These are phyloP conservation scores for Nephotettix cincticeps DNA, from an alignment of 1,140 invertebrate genomes.

Conservation along the genomic window DNA sequence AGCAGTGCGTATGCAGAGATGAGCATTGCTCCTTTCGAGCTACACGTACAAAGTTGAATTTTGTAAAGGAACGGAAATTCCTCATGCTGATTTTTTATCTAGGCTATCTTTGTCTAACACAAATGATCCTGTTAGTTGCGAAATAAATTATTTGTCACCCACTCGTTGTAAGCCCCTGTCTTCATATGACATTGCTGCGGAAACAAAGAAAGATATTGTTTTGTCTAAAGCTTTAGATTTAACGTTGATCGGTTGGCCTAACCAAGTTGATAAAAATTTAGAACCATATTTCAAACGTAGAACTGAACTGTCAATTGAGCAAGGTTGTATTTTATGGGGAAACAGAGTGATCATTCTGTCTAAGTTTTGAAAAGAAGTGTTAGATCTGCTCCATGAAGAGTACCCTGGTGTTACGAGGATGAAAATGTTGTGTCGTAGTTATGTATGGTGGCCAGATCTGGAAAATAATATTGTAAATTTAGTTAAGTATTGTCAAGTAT, in stretches of 20 bases:
- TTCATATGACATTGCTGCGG: no score
- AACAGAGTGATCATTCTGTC: slow-evolving; percentile 42
- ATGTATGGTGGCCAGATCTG: slow-evolving; percentile 48
- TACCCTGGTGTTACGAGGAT: slow-evolving; percentile 45
- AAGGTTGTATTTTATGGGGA: slow-evolving; percentile 26
- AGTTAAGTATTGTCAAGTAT: slow-evolving; percentile 26
- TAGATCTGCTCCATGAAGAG: slow-evolving; percentile 44
- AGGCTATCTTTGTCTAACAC: not conserved
- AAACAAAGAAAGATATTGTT: no score
- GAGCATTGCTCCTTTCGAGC: not conserved
- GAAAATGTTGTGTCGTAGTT: slow-evolving; percentile 46
- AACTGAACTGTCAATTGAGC: slow-evolving; percentile 19
- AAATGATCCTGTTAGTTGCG: no score
- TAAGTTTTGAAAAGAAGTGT: slow-evolving; percentile 31
- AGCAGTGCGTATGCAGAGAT: not conserved
- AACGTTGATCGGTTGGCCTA: not conserved
- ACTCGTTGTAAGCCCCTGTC: no score
- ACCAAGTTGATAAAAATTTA: not conserved
- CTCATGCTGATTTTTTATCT: slow-evolving; percentile 12
- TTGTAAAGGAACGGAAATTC: not conserved
- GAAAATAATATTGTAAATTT: slow-evolving; percentile 42
- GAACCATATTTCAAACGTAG: not conserved
- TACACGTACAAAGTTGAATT: not conserved
- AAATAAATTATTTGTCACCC: no score
- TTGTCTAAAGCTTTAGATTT: slow-evolving; percentile 1